A percentile compares a stretch with the other conserved stretches of the same genome.
phyloP scores from a whole-genome alignment of 2,113 vertebrate species.

The Sclerurus mexicanus region DNA sequence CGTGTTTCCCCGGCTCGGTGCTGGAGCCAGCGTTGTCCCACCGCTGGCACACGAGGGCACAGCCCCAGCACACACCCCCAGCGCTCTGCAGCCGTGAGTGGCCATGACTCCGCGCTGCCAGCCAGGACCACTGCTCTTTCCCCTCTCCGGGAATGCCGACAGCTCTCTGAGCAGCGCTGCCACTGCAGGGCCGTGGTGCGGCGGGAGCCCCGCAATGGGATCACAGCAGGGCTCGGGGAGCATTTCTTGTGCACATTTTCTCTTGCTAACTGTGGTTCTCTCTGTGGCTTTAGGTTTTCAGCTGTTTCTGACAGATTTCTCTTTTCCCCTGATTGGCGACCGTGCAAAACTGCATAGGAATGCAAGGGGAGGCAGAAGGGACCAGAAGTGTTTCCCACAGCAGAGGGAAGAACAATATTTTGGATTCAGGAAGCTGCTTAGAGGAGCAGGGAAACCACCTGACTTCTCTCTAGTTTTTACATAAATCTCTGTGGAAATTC shows the following conservation, averaged over 20 bases:
- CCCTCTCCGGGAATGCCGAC: background rate
- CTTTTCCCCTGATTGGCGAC: background rate
- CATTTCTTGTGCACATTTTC: rapidly evolving
- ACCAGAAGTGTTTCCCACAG: background rate
- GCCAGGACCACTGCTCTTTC: background rate
- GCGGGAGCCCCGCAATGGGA: background rate
- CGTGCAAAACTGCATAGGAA: background rate
- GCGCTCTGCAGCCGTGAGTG: background rate
- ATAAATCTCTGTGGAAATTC: background rate
- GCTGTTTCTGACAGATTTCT: background rate
- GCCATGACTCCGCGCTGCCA: rapidly evolving
- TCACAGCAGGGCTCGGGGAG: background rate
- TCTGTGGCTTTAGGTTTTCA: background rate
- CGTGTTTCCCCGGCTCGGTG: background rate
- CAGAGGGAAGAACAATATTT: background rate
- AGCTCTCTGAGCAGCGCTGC: background rate
- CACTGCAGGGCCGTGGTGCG: background rate
- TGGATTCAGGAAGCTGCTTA: background rate
- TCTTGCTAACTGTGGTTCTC: background rate
- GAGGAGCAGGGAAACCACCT: background rate
- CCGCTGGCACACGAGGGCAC: background rate
- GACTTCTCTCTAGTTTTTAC: background rate
- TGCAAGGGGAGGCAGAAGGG: background rate
- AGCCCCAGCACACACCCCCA: background rate
- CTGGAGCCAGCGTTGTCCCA: rapidly evolving